These are phyloP conservation scores for Drosophila kuntzei DNA, from an alignment of 2,888 invertebrate species.

Conservation along the genomic window DNA sequence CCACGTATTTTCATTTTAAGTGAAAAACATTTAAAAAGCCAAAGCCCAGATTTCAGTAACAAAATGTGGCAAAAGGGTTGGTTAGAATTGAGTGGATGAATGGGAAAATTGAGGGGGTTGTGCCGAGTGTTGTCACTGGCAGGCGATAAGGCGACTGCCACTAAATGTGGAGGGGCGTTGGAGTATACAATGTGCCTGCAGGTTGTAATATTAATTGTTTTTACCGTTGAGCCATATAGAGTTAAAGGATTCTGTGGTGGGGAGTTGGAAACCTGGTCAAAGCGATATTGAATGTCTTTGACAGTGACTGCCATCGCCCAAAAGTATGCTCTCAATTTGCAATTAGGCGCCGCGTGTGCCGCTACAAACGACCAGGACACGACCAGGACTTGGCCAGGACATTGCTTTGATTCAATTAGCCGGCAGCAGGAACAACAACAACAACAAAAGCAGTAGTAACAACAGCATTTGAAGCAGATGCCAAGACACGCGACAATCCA, in stretches of 20 bases:
- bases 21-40: conserved; percentile 37
- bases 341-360: conserved; percentile 64
- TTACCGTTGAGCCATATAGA: conserved; percentile 52
- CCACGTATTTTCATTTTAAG: conserved; percentile 30
- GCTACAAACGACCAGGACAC: conserved; percentile 44
- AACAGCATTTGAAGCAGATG: conserved; percentile 19
- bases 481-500: conserved; percentile 38
- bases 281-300: conserved; percentile 69
- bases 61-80: conserved; percentile 30
- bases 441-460: neutral
- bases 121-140: conserved; percentile 71
- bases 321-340: conserved; percentile 77
- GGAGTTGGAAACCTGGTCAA: conserved; percentile 41
- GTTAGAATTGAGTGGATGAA: neutral
- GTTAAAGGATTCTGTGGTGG: conserved; percentile 54
- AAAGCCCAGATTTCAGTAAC: conserved; percentile 39
- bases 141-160: conserved; percentile 60
- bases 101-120: conserved; percentile 12
- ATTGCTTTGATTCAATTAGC: conserved; percentile 80
- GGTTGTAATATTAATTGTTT: conserved; percentile 80
- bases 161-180: conserved; percentile 17
- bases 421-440: conserved; percentile 27
- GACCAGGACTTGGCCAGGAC: conserved; percentile 46
- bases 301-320: conserved; percentile 57
- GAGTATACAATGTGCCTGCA: conserved; percentile 73